These are phyloP conservation scores for Dasyprocta punctata DNA, from an alignment of 2,113 vertebrate genomes.

Conservation along the genomic window DNA sequence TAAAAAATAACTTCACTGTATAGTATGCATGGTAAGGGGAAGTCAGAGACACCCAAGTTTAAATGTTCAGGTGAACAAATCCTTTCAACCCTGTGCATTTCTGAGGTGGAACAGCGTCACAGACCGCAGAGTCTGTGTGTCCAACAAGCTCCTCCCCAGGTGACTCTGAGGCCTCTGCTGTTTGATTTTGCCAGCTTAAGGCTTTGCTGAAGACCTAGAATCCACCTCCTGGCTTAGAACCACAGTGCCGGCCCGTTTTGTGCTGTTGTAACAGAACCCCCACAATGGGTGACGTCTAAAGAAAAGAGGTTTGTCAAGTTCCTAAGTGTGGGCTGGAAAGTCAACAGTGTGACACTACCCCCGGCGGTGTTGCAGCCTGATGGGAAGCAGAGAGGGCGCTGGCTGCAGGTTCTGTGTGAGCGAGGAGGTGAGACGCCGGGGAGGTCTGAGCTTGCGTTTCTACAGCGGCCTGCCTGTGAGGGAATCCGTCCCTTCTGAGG, in stretches of 20 bases:
- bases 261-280: background rate
- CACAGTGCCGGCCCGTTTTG: background rate
- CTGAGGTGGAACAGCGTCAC: background rate
- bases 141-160: background rate
- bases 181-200: background rate
- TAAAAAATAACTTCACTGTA: background rate
- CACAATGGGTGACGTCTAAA: background rate
- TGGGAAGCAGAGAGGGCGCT: background rate
- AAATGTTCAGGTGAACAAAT: background rate
- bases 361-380: background rate
- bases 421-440: background rate
- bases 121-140: background rate
- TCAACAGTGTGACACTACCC: background rate
- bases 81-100: background rate
- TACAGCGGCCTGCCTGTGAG: too few species aligned
- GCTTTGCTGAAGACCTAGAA: background rate
- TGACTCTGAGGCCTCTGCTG: background rate
- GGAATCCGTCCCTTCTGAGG: background rate
- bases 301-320: background rate
- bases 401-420: background rate
- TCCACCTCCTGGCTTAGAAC: background rate
- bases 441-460: background rate
- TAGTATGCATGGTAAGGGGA: background rate
- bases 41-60: background rate
- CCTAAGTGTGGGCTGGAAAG: background rate